A percentile compares a stretch with the other conserved stretches of the same genome.
Evolutionary conservation across 2,113 vertebrate genomes (phyloP).

Genomic region (Sakesphorus luctuosus): DNA sequence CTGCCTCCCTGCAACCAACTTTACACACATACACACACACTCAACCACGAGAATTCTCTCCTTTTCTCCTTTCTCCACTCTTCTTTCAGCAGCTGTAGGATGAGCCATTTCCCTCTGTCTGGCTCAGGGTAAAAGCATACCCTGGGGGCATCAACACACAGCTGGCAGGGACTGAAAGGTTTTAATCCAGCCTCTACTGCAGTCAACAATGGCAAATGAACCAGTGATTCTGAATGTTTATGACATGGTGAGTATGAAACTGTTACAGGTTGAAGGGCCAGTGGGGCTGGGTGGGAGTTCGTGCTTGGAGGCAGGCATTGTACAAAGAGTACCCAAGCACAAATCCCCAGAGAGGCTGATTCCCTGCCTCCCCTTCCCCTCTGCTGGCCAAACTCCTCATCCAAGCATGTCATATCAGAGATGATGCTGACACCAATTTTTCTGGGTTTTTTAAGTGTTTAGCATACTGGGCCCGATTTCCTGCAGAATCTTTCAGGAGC

Average conservation of each 20-base stretch:
- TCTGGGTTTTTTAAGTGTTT: background rate
- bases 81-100: background rate
- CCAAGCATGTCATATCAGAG: background rate
- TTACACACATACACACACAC: background rate
- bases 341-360: background rate
- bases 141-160: constrained; percentile 49
- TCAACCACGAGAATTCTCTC: background rate
- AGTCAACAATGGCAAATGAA: constrained; percentile 90
- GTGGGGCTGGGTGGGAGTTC: background rate
- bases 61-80: background rate
- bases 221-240: constrained; percentile 94
- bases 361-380: background rate
- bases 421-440: background rate
- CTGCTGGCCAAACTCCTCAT: background rate
- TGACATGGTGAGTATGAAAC: constrained; percentile 88
- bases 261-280: background rate
- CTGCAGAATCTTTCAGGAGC: background rate
- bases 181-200: constrained; percentile 28
- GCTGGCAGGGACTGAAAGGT: constrained; percentile 54
- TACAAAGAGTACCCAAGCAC: background rate
- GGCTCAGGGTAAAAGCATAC: constrained; percentile 61
- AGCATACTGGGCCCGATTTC: background rate
- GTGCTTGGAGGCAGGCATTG: background rate
- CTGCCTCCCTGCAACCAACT: constrained; percentile 1
- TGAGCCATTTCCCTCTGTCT: constrained; percentile 24